phyloP scores from a whole-genome alignment of 2,888 invertebrate species.

The Scaptomyza parva region DNA sequence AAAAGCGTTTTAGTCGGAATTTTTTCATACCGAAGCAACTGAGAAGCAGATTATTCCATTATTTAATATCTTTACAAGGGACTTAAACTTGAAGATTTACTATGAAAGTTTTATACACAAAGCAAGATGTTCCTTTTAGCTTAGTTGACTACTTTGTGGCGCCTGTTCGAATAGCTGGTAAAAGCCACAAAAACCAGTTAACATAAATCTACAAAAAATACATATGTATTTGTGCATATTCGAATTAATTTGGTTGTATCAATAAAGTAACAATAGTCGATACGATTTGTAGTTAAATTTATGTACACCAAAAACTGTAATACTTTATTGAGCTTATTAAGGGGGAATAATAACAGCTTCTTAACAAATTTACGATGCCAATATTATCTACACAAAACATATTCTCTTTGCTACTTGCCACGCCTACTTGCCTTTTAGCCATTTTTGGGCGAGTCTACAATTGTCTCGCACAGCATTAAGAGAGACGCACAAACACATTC shows the following conservation, averaged over 20 bases:
- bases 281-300: constrained; percentile 40
- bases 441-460: constrained; percentile 36
- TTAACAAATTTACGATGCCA: constrained; percentile 58
- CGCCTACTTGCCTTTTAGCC: constrained; percentile 28
- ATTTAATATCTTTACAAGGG: not conserved
- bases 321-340: constrained; percentile 54
- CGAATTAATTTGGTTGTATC: constrained; percentile 53
- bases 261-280: constrained; percentile 39
- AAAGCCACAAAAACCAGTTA: constrained; percentile 18
- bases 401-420: constrained; percentile 10
- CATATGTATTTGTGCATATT: constrained; percentile 11
- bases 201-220: constrained; percentile 25
- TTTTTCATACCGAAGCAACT: no score
- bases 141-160: constrained; percentile 19
- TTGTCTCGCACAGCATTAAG: constrained; percentile 54
- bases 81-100: not conserved
- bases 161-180: constrained; percentile 25
- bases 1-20: not conserved
- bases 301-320: constrained; percentile 47
- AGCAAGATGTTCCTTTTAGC: not conserved
- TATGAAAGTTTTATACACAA: not conserved
- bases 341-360: constrained; percentile 23
- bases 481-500: constrained; percentile 17
- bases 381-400: constrained; percentile 34
- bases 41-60: not conserved